Conservation (phyloP, 1,140 invertebrate species). For the Radopholus similis region DNA sequence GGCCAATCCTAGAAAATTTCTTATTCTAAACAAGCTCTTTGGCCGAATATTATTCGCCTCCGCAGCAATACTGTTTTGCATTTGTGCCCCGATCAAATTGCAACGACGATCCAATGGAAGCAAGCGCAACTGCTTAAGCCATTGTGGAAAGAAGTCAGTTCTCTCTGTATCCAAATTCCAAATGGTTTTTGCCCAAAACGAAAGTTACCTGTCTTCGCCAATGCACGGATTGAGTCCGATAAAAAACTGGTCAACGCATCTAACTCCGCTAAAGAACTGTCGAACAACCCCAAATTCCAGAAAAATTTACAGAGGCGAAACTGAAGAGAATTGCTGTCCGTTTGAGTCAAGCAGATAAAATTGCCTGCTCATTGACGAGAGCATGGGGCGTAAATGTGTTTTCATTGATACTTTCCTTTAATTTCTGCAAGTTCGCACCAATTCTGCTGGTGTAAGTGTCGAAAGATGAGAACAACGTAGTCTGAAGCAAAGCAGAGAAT, state of each 20-base stretch:
- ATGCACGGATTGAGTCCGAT: constrained; percentile 2
- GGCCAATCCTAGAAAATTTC: constrained; percentile 1
- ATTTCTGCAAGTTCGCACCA: constrained; percentile 16
- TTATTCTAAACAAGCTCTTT: not conserved
- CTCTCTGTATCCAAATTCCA: not conserved
- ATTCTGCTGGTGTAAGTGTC: constrained; percentile 22
- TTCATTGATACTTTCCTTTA: constrained; percentile 14
- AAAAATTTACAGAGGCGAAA: constrained; percentile 40
- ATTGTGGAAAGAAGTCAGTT: constrained; percentile 14
- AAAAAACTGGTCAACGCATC: constrained; percentile 23
- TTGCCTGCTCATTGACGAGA: constrained; percentile 24
- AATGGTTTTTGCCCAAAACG: constrained; percentile 4
- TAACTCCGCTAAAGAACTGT: constrained; percentile 33
- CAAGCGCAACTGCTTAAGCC: constrained; percentile 25
- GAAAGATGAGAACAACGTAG: constrained; percentile 27
- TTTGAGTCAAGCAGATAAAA: not conserved
- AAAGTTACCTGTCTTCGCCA: too few relatives aligned
- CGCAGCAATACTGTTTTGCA: constrained; percentile 6
- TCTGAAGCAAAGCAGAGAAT: constrained; percentile 18
- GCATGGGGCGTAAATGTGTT: not conserved
- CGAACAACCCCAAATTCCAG: constrained; percentile 40
- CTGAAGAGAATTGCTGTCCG: constrained; percentile 28
- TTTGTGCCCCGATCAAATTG: constrained; percentile 5
- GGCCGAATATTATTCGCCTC: not conserved
- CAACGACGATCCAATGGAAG: constrained; percentile 25